A percentile compares a stretch with the other conserved stretches of the same genome.
phyloP scores from a whole-genome alignment of 2,113 vertebrate species.

The Sceloporus undulatus region DNA sequence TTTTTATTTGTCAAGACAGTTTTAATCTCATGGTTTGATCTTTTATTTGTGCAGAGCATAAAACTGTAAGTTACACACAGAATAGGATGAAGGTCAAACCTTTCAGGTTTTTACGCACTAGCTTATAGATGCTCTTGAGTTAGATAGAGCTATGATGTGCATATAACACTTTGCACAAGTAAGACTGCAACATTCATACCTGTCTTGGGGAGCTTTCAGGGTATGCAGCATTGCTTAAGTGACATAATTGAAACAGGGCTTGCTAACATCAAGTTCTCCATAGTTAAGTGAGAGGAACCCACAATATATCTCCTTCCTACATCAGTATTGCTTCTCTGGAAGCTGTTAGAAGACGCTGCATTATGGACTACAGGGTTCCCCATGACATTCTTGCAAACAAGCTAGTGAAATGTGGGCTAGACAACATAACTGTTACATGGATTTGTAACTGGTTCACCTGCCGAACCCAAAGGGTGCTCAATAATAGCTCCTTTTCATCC shows the following conservation, averaged over 20 bases:
- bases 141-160: neutral
- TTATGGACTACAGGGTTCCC: no score
- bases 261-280: neutral
- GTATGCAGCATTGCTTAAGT: no score
- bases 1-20: slow-evolving; percentile 9
- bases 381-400: no score
- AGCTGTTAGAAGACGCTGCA: neutral
- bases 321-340: neutral
- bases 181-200: neutral
- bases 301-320: neutral
- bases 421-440: no score
- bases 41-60: slow-evolving; percentile 20
- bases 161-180: no score
- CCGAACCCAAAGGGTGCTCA: no score
- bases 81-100: neutral
- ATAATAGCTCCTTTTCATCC: no score
- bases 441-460: no score
- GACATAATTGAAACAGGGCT: neutral
- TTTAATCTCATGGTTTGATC: neutral
- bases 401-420: no score
- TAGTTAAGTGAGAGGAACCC: neutral
- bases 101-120: neutral
- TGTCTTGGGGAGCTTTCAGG: neutral
- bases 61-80: slow-evolving; percentile 10
- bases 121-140: neutral